phyloP scores from a whole-genome alignment of 2,888 invertebrate genomes.

The Tenthredo notha region DNA sequence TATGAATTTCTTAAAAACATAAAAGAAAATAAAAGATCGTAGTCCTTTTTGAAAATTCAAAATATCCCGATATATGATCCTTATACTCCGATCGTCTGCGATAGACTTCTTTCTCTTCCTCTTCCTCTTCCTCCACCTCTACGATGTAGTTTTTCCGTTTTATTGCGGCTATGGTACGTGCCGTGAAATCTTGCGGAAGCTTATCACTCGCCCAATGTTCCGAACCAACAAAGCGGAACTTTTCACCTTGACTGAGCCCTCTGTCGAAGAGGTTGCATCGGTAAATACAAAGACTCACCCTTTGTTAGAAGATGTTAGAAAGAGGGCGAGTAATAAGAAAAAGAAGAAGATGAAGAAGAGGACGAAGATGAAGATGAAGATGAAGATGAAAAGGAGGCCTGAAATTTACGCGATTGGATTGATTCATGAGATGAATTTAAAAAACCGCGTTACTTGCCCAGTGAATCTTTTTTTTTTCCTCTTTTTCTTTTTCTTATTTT shows the following conservation, averaged over 20 bases:
- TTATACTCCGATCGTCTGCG: neutral
- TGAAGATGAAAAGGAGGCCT: neutral
- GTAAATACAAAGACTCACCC: constrained; percentile 17
- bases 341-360: neutral
- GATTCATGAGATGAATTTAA: neutral
- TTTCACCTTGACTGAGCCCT: constrained; percentile 48
- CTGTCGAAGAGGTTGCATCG: constrained; percentile 32
- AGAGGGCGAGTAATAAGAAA: neutral
- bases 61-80: neutral
- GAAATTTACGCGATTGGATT: neutral
- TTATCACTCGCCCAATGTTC: constrained; percentile 49
- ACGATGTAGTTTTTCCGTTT: neutral
- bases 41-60: neutral
- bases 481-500: neutral
- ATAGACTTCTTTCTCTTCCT: neutral
- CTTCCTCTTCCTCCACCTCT: neutral
- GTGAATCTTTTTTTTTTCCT: too few relatives aligned
- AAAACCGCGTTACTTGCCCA: neutral
- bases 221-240: constrained; percentile 46
- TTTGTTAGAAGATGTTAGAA: neutral
- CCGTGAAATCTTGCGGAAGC: constrained; percentile 34
- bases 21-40: neutral
- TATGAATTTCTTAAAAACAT: neutral
- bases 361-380: neutral
- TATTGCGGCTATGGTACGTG: constrained; percentile 39